A percentile compares a stretch with the other conserved stretches of the same genome.
phyloP scores from a whole-genome alignment of 2,888 invertebrate species.

The Scaptomyza polygonia region DNA sequence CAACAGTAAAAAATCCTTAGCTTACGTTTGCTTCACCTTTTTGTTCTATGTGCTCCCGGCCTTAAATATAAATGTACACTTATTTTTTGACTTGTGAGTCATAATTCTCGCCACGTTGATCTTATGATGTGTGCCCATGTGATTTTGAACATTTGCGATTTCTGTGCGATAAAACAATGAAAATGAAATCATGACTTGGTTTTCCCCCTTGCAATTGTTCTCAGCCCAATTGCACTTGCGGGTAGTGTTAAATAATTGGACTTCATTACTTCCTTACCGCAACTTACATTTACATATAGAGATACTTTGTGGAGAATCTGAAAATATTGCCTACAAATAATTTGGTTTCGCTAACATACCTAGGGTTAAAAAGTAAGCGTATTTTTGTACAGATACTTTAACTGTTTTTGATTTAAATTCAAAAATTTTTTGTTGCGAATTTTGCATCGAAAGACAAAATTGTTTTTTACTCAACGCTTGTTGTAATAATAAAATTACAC shows the following conservation, averaged over 20 bases:
- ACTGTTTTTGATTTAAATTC: neutral
- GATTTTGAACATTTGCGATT: constrained; percentile 66
- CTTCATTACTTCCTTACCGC: too few species aligned
- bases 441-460: too few species aligned
- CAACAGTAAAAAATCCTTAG: constrained; percentile 21
- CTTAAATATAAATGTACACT: neutral
- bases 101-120: constrained; percentile 80
- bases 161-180: constrained; percentile 66
- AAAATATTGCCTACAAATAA: neutral
- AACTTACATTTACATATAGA: too few species aligned
- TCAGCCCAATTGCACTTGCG: constrained; percentile 53
- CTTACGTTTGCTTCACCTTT: constrained; percentile 10
- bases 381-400: too few species aligned
- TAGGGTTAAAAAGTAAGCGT: too few species aligned
- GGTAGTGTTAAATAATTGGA: constrained; percentile 51
- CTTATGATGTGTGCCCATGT: constrained; percentile 80
- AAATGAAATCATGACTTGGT: constrained; percentile 63
- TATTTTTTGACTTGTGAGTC: constrained; percentile 48
- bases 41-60: neutral
- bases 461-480: too few species aligned
- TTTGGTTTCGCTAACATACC: too few species aligned
- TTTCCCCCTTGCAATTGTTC: constrained; percentile 14
- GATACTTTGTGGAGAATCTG: too few species aligned
- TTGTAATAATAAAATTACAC: too few species aligned
- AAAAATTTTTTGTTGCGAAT: neutral